Conservation (phyloP, 2,888 invertebrate species). For the Tricholauxania praeusta region DNA sequence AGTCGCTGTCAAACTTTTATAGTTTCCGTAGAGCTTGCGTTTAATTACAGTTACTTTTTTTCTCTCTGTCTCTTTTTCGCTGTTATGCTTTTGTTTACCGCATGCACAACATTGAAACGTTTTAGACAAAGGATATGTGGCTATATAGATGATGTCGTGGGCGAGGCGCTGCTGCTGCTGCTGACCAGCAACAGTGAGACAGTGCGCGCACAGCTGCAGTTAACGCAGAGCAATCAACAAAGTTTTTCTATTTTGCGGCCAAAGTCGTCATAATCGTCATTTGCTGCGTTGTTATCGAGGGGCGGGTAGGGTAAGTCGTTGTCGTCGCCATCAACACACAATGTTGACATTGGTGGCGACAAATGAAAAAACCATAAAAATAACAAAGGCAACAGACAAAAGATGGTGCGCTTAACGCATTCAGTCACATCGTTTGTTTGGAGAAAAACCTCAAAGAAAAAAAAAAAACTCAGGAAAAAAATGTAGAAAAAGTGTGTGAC, state of each 20-base stretch:
- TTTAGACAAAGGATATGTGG: background rate
- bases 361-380: conserved; percentile 23
- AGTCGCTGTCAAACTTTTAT: conserved; percentile 28
- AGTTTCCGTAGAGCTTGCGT: conserved; percentile 17
- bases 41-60: conserved; percentile 17
- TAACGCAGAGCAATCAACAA: conserved; percentile 63
- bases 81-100: background rate
- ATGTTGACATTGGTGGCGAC: conserved; percentile 11
- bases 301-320: background rate
- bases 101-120: background rate
- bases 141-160: background rate
- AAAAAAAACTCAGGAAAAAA: no score
- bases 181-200: no score
- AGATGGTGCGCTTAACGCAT: background rate
- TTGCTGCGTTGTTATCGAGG: no score
- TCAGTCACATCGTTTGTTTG: background rate
- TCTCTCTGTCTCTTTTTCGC: background rate
- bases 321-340: background rate
- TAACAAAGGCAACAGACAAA: conserved; percentile 4
- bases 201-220: conserved; percentile 56
- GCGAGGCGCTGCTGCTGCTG: no score
- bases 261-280: no score
- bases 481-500: background rate
- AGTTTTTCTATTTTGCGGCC: conserved; percentile 58
- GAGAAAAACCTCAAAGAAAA: background rate